These are phyloP conservation scores for Heteromyza rotundicornis DNA, from an alignment of 2,888 invertebrate genomes.

Conservation along the genomic window DNA sequence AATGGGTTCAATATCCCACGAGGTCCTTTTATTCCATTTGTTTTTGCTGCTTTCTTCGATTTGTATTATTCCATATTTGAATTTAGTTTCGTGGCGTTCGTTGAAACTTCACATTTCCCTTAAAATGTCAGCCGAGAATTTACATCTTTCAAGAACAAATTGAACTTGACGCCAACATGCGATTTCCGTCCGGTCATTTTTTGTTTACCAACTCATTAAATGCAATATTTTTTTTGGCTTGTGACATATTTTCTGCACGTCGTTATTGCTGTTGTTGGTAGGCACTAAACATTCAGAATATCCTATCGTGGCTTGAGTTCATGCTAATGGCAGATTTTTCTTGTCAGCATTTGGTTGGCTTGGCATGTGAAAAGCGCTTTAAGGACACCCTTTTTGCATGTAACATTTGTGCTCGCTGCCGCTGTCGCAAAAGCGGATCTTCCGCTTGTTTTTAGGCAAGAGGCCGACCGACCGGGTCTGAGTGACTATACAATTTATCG, in stretches of 20 bases:
- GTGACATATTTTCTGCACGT: too few relatives aligned
- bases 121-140: background rate
- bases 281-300: too few relatives aligned
- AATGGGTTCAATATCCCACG: too few relatives aligned
- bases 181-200: conserved; percentile 29
- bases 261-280: too few relatives aligned
- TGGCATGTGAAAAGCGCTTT: too few relatives aligned
- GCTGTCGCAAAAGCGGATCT: background rate
- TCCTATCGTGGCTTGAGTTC: background rate
- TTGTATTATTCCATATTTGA: too few relatives aligned
- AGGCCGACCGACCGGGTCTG: background rate
- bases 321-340: background rate
- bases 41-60: too few relatives aligned
- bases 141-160: conserved; percentile 27
- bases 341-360: background rate
- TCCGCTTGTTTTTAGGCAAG: background rate
- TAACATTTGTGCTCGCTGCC: background rate
- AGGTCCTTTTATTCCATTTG: too few relatives aligned
- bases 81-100: too few relatives aligned
- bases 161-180: conserved; percentile 37
- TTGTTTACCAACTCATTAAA: too few relatives aligned
- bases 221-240: too few relatives aligned
- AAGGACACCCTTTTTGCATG: background rate
- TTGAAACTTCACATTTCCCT: too few relatives aligned
- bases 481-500: background rate